Base-by-base conservation (phyloP, 2,113 vertebrate species). In the Chloebia gouldiae region DNA sequence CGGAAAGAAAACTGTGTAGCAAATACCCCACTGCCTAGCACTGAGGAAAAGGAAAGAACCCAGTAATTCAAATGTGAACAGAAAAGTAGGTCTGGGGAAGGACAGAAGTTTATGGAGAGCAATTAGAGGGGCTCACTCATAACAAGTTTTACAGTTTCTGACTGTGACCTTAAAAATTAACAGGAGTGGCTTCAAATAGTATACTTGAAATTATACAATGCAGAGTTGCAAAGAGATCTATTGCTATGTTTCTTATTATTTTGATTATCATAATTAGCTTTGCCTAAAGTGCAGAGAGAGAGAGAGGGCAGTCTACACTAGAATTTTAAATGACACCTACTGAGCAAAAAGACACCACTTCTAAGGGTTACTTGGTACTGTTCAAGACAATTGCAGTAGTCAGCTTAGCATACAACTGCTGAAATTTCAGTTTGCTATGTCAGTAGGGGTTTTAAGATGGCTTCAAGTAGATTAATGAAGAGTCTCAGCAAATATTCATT, bases 391-490 rank as follows among this genome's bases (percentile, higher is more conserved):
- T 54, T 89, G 11, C 4, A 54, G 7, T 15, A 23, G n/a, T 31
- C 3, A 4, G 40, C 7, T 88, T 39, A 61, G 17, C 18, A 49
- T 6, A n/a, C 17, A 69, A 47, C 37, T 70, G 37, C 59, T 72
- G 40, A 86, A 88, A 63, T 77, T 68, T 75, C 22, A 50, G 50
- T 35, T 93, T 82, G 61, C 42, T 77, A 30, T n/a, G 42, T 70
- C 42, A 59, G n/a, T 10, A 12, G 68, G 40, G 70, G 50, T 81
- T 76, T 92, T 65, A 60, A 88, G 44, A 49, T 56, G 11, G 25
- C 44, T 86, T 94, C 64, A 83, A 70, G 49, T 73, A 64, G 21
- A 68, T 57, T 96, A 92, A 89, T 81, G 72, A 86, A 70, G 60
- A 78, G 39, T 95, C 25, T 81, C 47, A 81, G 28, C 50, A 91